Conservation (phyloP, 2,888 invertebrate species). For the Odontocerum albicorne region DNA sequence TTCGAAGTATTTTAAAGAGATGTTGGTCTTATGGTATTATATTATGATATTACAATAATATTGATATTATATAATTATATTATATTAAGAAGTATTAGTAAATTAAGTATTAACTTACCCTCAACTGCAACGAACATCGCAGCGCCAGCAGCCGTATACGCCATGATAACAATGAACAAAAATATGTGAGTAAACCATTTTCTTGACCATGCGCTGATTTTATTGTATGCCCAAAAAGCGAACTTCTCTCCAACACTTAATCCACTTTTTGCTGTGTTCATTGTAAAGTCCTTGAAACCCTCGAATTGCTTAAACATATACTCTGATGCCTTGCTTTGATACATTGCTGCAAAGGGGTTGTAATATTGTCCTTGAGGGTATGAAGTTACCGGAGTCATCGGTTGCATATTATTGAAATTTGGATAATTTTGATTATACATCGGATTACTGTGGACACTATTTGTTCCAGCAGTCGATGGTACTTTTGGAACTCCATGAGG, state of each 20-base stretch:
- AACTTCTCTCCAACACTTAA: constrained; percentile 82
- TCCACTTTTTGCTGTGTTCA: constrained; percentile 72
- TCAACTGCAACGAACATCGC: constrained; percentile 77
- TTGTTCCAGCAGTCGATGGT: constrained; percentile 22
- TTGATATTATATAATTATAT: too few relatives aligned
- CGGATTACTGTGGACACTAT: constrained; percentile 25
- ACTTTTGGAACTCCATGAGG: constrained; percentile 2
- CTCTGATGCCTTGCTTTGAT: constrained; percentile 70
- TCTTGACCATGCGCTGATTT: constrained; percentile 73
- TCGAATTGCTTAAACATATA: constrained; percentile 81
- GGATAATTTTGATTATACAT: constrained; percentile 17
- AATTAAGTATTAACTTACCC: constrained; percentile 65
- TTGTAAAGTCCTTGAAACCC: constrained; percentile 75
- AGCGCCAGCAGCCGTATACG: constrained; percentile 83
- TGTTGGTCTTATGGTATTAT: too few relatives aligned
- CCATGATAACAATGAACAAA: constrained; percentile 72
- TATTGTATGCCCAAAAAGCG: constrained; percentile 78
- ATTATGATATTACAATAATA: too few relatives aligned
- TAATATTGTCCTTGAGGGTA: constrained; percentile 48
- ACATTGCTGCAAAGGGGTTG: constrained; percentile 54
- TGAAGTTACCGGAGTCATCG: constrained; percentile 46
- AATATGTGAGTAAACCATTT: constrained; percentile 91
- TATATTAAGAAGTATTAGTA: too few relatives aligned
- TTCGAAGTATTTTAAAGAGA: too few relatives aligned
- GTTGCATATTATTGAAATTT: constrained; percentile 44